phyloP scores from a whole-genome alignment of 1,140 invertebrate species.

The Sesamia nonagrioides region DNA sequence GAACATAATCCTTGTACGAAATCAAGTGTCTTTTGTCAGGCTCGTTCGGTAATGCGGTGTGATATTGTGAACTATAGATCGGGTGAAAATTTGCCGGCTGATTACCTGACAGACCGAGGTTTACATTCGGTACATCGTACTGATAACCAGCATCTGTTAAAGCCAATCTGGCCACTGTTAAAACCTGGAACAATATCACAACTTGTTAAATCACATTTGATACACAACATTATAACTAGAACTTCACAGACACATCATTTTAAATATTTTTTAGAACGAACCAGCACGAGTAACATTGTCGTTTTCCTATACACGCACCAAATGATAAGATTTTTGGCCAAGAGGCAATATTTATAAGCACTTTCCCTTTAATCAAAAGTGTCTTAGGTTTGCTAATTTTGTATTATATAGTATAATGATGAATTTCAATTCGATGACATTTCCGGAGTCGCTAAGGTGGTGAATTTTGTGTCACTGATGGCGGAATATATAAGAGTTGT shows the following conservation, averaged over 20 bases:
- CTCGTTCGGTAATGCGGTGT: not conserved
- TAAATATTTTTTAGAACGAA: conserved; percentile 44
- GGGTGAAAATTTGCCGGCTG: not conserved
- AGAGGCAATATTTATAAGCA: conserved; percentile 67
- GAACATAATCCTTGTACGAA: conserved; percentile 54
- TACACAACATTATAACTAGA: not conserved
- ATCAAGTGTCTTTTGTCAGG: conserved; percentile 51
- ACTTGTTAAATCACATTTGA: conserved; percentile 31
- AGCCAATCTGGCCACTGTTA: conserved; percentile 6
- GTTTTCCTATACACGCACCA: conserved; percentile 49
- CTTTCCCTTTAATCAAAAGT: conserved; percentile 61
- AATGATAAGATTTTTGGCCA: conserved; percentile 47
- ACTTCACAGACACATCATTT: conserved; percentile 4
- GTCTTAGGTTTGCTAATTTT: conserved; percentile 62
- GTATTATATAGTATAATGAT: conserved; percentile 67
- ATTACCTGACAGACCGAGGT: not conserved
- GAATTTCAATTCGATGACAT: conserved; percentile 54
- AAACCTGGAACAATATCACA: conserved; percentile 48
- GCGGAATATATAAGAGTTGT: not conserved
- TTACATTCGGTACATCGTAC: conserved; percentile 3
- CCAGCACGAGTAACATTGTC: conserved; percentile 58
- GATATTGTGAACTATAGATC: not conserved
- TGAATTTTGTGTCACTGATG: not conserved
- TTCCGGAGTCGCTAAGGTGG: conserved; percentile 50
- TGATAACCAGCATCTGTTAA: conserved; percentile 13